Conservation (phyloP, 1,140 invertebrate species). For the Caerostris darwini region DNA sequence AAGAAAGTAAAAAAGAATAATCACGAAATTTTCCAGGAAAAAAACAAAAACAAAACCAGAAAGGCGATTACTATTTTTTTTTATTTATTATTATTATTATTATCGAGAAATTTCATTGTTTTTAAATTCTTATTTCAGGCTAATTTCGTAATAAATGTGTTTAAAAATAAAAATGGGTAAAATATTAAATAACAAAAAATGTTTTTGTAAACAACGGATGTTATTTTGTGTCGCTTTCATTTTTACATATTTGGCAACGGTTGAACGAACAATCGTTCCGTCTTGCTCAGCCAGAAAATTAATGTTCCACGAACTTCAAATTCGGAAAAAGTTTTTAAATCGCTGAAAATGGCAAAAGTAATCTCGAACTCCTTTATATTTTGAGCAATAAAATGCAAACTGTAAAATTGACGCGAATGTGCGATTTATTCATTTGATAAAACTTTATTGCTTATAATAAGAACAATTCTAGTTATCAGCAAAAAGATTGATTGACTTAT, state of each 20-base stretch:
- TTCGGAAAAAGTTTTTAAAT: background rate
- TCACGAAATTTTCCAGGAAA: no score
- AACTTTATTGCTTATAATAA: background rate
- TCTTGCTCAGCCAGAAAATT: slow-evolving; percentile 9
- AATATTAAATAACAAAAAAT: background rate
- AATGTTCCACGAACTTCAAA: background rate
- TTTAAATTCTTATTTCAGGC: no score
- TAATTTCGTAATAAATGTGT: no score
- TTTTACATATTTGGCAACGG: background rate
- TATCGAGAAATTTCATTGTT: no score
- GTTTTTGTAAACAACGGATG: background rate
- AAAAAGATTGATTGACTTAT: background rate
- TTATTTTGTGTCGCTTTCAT: background rate
- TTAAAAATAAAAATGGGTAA: no score
- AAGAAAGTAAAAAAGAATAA: no score
- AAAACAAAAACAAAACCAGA: no score
- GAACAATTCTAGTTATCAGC: background rate
- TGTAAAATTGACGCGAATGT: background rate
- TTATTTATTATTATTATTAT: no score
- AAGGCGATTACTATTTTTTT: no score
- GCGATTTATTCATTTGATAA: background rate
- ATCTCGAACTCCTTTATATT: background rate
- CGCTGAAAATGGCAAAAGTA: background rate
- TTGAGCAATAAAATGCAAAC: background rate
- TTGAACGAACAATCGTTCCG: background rate